phyloP scores from a whole-genome alignment of 2,888 invertebrate species.

The Chrysolina americana region DNA sequence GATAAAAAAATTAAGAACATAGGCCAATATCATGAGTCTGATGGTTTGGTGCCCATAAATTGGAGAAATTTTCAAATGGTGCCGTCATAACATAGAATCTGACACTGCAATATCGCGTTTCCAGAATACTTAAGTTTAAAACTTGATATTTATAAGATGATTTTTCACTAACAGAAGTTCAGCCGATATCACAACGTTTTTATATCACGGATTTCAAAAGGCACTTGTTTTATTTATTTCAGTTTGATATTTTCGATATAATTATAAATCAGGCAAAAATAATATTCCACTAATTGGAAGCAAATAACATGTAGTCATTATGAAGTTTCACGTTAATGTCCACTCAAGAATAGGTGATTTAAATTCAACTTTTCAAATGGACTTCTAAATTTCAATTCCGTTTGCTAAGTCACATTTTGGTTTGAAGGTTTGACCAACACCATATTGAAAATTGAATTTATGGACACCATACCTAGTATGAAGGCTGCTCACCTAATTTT shows the following conservation, averaged over 20 bases:
- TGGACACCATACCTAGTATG: neutral
- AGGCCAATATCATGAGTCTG: slow-evolving; percentile 42
- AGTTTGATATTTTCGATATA: neutral
- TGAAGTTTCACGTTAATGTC: too few relatives aligned
- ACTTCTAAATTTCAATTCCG: neutral
- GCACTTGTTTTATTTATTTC: neutral
- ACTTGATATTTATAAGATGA: too few relatives aligned
- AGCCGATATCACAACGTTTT: neutral
- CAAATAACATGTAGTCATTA: too few relatives aligned
- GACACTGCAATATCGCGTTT: too few relatives aligned
- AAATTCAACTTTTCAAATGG: neutral
- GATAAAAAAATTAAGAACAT: slow-evolving; percentile 42
- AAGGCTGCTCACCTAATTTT: neutral
- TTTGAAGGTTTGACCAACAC: neutral
- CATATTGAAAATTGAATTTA: neutral
- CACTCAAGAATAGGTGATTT: too few relatives aligned
- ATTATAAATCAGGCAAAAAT: too few relatives aligned
- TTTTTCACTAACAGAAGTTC: neutral
- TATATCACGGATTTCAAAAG: neutral
- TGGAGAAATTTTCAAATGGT: neutral
- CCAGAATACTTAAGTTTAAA: neutral
- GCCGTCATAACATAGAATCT: neutral
- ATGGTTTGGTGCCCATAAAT: slow-evolving; percentile 5
- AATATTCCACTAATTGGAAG: too few relatives aligned
- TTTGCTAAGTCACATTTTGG: neutral